Percentiles rank a stretch among this genome's conserved stretches.
These are phyloP conservation scores for Apogon talboti DNA, from an alignment of 2,797 vertebrate genomes.

Conservation along the genomic window DNA sequence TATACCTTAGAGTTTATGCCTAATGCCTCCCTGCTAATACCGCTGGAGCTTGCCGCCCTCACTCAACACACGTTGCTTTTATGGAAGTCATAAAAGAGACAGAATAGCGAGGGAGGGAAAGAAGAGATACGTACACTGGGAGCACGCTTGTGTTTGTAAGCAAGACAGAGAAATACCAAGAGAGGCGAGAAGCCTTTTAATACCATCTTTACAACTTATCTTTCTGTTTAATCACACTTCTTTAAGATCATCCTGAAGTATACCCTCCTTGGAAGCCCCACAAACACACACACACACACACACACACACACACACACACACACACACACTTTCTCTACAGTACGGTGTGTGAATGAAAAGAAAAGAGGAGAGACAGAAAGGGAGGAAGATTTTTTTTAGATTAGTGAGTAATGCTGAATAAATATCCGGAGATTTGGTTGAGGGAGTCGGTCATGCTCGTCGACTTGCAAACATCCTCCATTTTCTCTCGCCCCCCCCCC, in stretches of 20 bases:
- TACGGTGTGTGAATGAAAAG: slow-evolving; percentile 47
- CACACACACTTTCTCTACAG: slow-evolving; percentile 27
- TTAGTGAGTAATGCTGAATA: slow-evolving; percentile 83
- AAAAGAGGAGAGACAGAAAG: slow-evolving; percentile 50
- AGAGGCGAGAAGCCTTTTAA: slow-evolving; percentile 74
- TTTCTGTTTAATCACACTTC: slow-evolving; percentile 56
- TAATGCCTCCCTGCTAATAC: slow-evolving; percentile 82
- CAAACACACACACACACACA: slow-evolving; percentile 5
- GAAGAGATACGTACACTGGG: slow-evolving; percentile 50
- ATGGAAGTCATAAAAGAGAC: slow-evolving; percentile 67
- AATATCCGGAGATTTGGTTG: slow-evolving; percentile 83
- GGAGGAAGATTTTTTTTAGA: slow-evolving; percentile 71
- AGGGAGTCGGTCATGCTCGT: slow-evolving; percentile 81
- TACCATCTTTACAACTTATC: slow-evolving; percentile 64
- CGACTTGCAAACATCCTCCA: slow-evolving; percentile 83
- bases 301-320: slow-evolving; percentile 3
- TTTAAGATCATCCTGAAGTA: slow-evolving; percentile 47
- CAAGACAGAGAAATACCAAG: slow-evolving; percentile 25
- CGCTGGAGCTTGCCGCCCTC: slow-evolving; percentile 60
- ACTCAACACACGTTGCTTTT: slow-evolving; percentile 56
- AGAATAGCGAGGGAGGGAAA: slow-evolving; percentile 44
- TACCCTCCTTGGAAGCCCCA: slow-evolving; percentile 9
- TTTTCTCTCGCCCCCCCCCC: slow-evolving; percentile 68
- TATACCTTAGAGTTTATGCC: slow-evolving; percentile 90
- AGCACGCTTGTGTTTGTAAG: slow-evolving; percentile 47